These are phyloP conservation scores for Podarcis lilfordi DNA, from an alignment of 2,797 vertebrate species.

Conservation along the genomic window DNA sequence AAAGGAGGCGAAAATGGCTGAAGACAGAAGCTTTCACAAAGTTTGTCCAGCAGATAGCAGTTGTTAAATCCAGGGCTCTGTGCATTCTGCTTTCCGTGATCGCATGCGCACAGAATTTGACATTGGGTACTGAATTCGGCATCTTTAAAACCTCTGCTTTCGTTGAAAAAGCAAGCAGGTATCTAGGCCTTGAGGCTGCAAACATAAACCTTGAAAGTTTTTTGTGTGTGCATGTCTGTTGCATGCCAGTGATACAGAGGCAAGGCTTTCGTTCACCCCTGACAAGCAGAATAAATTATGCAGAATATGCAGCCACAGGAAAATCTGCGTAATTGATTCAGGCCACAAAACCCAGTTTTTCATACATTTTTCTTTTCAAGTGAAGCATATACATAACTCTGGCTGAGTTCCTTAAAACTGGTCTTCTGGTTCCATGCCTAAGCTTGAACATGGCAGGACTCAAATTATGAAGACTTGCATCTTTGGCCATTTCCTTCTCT, in stretches of 20 bases:
- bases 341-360: not conserved
- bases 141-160: not conserved
- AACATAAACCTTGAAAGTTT: not conserved
- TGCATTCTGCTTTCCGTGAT: not conserved
- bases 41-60: not conserved
- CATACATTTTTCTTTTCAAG: not conserved
- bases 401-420: not conserved
- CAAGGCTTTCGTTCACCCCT: not conserved
- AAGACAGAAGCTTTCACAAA: not conserved
- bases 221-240: not conserved
- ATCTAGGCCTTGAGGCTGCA: conserved; percentile 7
- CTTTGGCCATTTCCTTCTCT: not conserved
- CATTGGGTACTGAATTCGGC: not conserved
- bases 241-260: not conserved
- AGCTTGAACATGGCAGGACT: not conserved
- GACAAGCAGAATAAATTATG: conserved; percentile 2
- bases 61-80: not conserved
- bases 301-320: conserved; percentile 1
- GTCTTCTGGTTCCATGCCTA: not conserved
- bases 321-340: not conserved
- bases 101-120: not conserved
- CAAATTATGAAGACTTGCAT: not conserved
- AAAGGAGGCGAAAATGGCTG: not conserved
- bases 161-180: not conserved
- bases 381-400: not conserved